Base-by-base conservation (phyloP, 2,888 invertebrate genomes). In the Oscheius sp. region DNA sequence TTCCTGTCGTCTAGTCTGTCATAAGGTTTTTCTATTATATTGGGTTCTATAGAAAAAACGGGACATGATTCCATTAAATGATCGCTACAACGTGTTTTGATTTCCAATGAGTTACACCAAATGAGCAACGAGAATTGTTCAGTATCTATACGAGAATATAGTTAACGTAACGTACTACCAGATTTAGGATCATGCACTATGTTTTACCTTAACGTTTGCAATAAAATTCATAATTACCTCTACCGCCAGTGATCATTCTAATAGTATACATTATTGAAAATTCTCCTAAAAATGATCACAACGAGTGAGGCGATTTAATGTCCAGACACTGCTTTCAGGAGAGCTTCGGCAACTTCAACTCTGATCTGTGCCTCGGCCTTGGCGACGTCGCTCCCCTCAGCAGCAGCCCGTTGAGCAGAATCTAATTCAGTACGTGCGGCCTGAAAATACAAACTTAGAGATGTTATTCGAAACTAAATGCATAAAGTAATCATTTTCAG, bases 281-380 rank as follows among this genome's bases (percentile, higher is more conserved):
- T 38, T 33, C 26, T 38, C 59, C 59, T 59, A 59, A 22, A 64
- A 64, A 50, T 51, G 51, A 64, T 36, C 50, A 64, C 50, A 50
- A 64, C 49, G 22, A 49, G 26, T n/a, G 24, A 64, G 33, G 36
- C 20, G 26, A 20, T 45, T 30, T 67, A 57, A 30, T 41, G 45
- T 22, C 67, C 67, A 38, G 51, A 32, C 20, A 44, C 62, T 28
- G 67, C 68, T 49, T 68, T 68, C 24, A 68, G 28, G 5, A 68
- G 56, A 33, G 63, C 68, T 30, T 68, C 64, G 33, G 68, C 64
- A 41, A 64, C 68, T 67, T 85, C 85, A 47, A 67, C 80, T 41
- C 81, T 77, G 71, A 85, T 85, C 33, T 68, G 71, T 59, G 82
- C 83, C 69, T 85, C 85, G 47, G 85, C 85, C 47, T 73, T 73